A percentile compares a stretch with the other conserved stretches of the same genome.
phyloP scores from a whole-genome alignment of 2,888 invertebrate species.

The Oligia latruncula region DNA sequence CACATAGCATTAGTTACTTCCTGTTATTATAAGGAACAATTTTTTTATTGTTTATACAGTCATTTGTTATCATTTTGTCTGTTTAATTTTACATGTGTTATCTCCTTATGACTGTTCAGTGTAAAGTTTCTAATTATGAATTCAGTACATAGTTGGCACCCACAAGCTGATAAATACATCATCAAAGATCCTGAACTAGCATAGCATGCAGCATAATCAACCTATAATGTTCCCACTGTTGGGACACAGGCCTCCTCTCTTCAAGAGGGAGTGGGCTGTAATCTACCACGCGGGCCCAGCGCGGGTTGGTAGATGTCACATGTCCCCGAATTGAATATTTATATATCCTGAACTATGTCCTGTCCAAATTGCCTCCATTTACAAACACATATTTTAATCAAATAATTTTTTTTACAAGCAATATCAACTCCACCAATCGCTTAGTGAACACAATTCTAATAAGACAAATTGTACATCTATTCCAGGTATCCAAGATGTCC shows the following conservation, averaged over 20 bases:
- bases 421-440: background rate
- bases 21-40: background rate
- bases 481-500: constrained; percentile 94
- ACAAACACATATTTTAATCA: background rate
- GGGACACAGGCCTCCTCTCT: background rate
- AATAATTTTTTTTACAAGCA: background rate
- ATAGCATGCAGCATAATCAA: background rate
- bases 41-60: background rate
- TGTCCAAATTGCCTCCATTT: background rate
- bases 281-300: background rate
- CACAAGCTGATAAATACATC: background rate
- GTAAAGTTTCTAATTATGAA: background rate
- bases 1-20: background rate
- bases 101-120: background rate
- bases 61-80: background rate
- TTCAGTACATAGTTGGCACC: background rate
- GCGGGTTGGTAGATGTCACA: background rate
- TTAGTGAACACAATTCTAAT: background rate
- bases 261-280: background rate
- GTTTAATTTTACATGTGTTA: constrained; percentile 18
- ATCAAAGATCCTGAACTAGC: background rate
- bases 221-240: background rate
- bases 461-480: constrained; percentile 19
- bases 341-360: background rate
- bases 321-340: background rate